These are phyloP conservation scores for Pinna nobilis DNA, from an alignment of 1,140 invertebrate genomes.

Conservation along the genomic window DNA sequence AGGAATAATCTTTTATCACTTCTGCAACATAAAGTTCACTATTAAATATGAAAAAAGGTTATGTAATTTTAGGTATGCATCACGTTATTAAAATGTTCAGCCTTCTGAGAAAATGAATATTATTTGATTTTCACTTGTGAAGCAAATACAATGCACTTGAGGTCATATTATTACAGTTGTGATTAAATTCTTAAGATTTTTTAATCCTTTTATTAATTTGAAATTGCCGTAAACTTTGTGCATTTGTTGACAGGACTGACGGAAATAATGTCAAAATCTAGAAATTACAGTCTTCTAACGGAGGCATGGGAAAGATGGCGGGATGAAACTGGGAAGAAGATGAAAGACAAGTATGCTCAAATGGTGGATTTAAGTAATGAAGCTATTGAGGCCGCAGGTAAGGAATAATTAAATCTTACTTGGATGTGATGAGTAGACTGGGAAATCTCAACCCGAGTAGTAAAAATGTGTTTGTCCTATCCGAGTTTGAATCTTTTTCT, in stretches of 20 bases:
- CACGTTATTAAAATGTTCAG: too few relatives aligned
- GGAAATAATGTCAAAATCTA: slow-evolving; percentile 54
- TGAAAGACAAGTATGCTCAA: slow-evolving; percentile 85
- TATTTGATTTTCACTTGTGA: too few relatives aligned
- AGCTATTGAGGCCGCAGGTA: slow-evolving; percentile 88
- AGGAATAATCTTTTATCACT: too few relatives aligned
- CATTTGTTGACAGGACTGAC: slow-evolving; percentile 56
- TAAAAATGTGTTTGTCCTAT: too few relatives aligned
- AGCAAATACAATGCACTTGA: not conserved
- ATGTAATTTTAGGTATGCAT: too few relatives aligned
- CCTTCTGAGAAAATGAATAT: too few relatives aligned
- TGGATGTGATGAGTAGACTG: too few relatives aligned
- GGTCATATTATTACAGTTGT: not conserved
- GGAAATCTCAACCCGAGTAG: too few relatives aligned
- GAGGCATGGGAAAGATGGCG: slow-evolving; percentile 85
- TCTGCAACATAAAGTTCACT: too few relatives aligned
- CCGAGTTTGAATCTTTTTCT: too few relatives aligned
- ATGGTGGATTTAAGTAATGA: slow-evolving; percentile 87
- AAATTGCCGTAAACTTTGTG: too few relatives aligned
- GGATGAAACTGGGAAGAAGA: slow-evolving; percentile 83
- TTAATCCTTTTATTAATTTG: not conserved
- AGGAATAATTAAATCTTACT: not conserved
- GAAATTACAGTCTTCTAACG: slow-evolving; percentile 52
- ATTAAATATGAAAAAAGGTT: too few relatives aligned
- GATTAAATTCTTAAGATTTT: not conserved